Evolutionary conservation across 2,113 vertebrate species (phyloP).

Genomic region (Oryctolagus cuniculus): DNA sequence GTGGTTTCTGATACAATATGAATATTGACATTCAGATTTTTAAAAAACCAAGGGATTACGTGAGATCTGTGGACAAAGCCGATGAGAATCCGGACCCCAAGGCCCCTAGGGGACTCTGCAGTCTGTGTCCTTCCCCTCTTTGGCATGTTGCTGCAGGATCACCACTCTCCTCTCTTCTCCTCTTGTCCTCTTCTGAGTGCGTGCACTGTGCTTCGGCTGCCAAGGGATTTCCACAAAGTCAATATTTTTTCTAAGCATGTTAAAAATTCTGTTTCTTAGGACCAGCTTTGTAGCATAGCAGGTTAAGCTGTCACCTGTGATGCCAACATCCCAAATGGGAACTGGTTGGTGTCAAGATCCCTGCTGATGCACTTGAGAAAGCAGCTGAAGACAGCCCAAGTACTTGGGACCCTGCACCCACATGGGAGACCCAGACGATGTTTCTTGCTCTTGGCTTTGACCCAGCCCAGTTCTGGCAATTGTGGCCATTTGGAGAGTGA

Average conservation of each 20-base stretch:
- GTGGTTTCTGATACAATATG: neutral
- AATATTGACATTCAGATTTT: neutral
- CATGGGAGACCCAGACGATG: too few species aligned
- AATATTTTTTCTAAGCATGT: neutral
- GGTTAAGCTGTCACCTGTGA: too few species aligned
- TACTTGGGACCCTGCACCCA: too few species aligned
- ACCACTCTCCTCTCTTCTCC: neutral
- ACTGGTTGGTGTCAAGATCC: too few species aligned
- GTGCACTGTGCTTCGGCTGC: neutral
- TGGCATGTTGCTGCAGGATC: neutral
- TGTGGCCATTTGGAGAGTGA: too few species aligned
- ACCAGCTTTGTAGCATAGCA: too few species aligned
- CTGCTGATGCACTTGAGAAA: too few species aligned
- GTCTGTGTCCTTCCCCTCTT: accelerated
- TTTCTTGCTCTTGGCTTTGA: too few species aligned
- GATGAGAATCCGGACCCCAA: neutral
- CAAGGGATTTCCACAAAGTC: neutral
- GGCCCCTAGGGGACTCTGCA: accelerated
- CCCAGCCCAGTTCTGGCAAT: too few species aligned
- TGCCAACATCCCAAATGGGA: too few species aligned
- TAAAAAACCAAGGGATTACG: neutral
- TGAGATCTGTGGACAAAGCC: neutral
- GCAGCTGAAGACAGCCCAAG: too few species aligned
- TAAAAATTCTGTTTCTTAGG: neutral
- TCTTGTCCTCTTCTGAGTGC: neutral